phyloP scores from a whole-genome alignment of 1,140 invertebrate species.

The Homalodisca vitripennis region DNA sequence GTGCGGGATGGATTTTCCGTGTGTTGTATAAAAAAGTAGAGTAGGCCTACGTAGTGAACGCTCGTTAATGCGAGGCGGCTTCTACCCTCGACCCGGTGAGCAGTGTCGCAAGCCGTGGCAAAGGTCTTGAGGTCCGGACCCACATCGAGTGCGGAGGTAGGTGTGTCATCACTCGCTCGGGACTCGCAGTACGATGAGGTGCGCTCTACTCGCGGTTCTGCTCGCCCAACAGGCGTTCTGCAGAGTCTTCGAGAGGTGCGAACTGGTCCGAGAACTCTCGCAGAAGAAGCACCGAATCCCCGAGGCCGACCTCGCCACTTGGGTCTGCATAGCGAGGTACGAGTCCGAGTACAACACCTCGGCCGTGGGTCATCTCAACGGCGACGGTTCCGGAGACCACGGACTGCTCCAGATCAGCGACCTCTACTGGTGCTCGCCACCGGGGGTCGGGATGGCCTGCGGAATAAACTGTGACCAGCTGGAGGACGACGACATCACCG shows the following conservation, averaged over 20 bases:
- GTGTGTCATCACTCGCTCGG: background rate
- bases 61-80: too few species aligned
- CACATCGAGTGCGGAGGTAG: too few species aligned
- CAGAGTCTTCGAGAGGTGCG: conserved; percentile 64
- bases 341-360: conserved; percentile 69
- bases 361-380: conserved; percentile 58
- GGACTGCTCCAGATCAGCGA: conserved; percentile 69
- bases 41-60: too few species aligned
- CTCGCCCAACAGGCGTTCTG: conserved; percentile 32
- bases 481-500: conserved; percentile 62
- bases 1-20: too few species aligned
- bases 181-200: background rate
- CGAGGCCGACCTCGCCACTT: conserved; percentile 59
- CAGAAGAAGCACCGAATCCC: conserved; percentile 54
- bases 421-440: conserved; percentile 66
- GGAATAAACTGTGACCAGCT: conserved; percentile 57
- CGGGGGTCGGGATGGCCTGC: conserved; percentile 56
- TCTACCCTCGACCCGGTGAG: too few species aligned
- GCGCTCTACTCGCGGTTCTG: background rate
- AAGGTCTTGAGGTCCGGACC: too few species aligned
- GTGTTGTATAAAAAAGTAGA: too few species aligned
- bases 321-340: conserved; percentile 73
- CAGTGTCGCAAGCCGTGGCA: too few species aligned
- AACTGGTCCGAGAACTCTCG: conserved; percentile 61
- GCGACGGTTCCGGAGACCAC: conserved; percentile 63